Evolutionary conservation across 2,888 invertebrate species (phyloP), one percentile per base, ranked within the genome.

Genomic region (Marronus borbonicus): DNA sequence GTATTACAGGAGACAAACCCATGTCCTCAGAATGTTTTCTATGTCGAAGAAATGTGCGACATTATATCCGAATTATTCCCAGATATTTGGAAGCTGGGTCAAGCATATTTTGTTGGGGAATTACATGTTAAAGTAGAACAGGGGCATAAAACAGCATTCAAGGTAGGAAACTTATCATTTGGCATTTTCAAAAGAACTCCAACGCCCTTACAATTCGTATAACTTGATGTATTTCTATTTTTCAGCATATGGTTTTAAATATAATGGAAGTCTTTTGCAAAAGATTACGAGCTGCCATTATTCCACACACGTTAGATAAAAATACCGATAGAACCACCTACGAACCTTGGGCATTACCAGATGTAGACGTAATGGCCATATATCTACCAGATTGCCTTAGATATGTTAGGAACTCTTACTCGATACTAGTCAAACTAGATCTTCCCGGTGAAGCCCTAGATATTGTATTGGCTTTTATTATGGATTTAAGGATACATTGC

Each of bases 61-160:
- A 91, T 94, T 79, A 91, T 97, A 58, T 92, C 93, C 1, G 93
- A 93, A 77, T 92, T 94, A 81, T 92, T 98, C 86, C 96, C 97
- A 49, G 97, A 98, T 88, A 92, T 99, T 84, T 99, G 98, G 98
- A 96, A 97, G 86, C 92, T 99, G 0, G 98, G 98, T 0, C 94
- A 97, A 85, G 93, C 97, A 55, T 99, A 99, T 90, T 98, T 98
- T 88, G 94, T 95, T 3, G 96, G 96, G 7, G 96, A 97, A 86
- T 89, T 98, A 76, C 93, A 94, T 83, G 93, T 95, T 0, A 93
- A 94, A 81, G 91, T 93, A 12, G 94, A 94, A 86, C 88, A 91
- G 1, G 92, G 93, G n/a, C 91, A 95, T 75, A 95, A 95, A 79
- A 90, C 91, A 0, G 92, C 93, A 66, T 95, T 96, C 82, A 96